Base-by-base conservation (phyloP, 2,888 invertebrate genomes). In the Polyommatus iphigenia region DNA sequence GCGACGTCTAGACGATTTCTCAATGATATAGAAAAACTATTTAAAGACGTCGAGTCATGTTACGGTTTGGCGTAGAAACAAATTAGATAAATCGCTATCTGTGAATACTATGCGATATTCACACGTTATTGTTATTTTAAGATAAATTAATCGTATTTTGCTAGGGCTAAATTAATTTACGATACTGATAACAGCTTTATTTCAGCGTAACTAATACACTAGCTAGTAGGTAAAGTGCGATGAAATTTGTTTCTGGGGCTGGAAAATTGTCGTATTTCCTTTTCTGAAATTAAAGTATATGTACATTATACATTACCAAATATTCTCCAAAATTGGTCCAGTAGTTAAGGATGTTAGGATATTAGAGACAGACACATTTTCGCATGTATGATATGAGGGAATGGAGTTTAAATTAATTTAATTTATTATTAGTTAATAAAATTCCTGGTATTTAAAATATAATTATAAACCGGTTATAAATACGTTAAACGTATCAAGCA, bases 1-100 rank as follows among this genome's bases (percentile, higher is more conserved):
- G 67, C 67, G 5, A 5, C 29, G 67, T 67, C 67, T 32, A 32
- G 67, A 29, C 32, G 67, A 67, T 67, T 67, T 32, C 67, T 67
- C 67, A 67, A 67, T 67, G 67, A 67, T 29, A 15, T 67, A 67
- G 29, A 18, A 67, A 62, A 18, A 32, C 67, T 67, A 67, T 67
- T 67, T 67, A 32, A 32, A 67, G 29, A 67, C 67, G 29, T 3
- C 67, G 29, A 67, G 67, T 32, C 67, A 67, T 7, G 18, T 32
- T 67, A 67, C 29, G 32, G 18, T 67, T 29, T 67, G 29, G 67
- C 67, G 67, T 67, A 67, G 29, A 29, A 32, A 32, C 67, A 32
- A 67, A 67, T 67, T 32, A 67, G 67, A 67, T 67, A 62, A 62
- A 67, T 67, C 67, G 67, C 29, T 67, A 67, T 67, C 67, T 32